Base-by-base conservation (phyloP, 37 sponge, comb jelly and placozoan genomes). In the Hexactinellida sp. region DNA sequence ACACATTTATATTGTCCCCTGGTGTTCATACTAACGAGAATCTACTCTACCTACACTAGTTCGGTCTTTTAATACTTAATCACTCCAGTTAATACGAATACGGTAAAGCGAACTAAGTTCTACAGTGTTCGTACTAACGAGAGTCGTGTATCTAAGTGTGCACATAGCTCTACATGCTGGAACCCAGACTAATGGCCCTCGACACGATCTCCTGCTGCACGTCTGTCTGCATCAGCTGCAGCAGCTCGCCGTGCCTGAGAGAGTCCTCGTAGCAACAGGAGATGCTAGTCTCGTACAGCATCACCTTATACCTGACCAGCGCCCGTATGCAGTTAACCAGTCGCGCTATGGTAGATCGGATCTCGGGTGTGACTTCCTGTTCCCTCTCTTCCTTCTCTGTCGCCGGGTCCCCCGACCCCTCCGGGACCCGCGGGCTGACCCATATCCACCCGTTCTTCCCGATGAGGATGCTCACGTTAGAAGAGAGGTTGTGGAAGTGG, bases 361-460 rank as follows among this genome's bases (percentile, higher is more conserved):
- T 90, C 71, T 92, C 94, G 55, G 76, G 37, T 1, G 92, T 87
- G 9, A 93, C 83, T 10, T 84, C 71, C 88, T 91, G 84, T 38
- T 84, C 87, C 51, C 83, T 86, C 10, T 86, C 84, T 21, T 83
- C 83, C 83, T 51, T 39, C 83, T 88, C 85, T 0, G 85, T 86
- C 24, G 83, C 25, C 38, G n/a, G 34, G 36, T 41, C 85, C 0
- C 0, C 84, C 1, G 39, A 54, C 3, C 91, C 93, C 24, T 93
- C 94, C 0, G 83, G 9, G 36, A 88, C 87, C 5, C 84, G 86
- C 28, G 96, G 91, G 32, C 94, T 90, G 83, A 98, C 90, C 99
- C 99, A 98, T 1, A 95, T 39, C 55, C 87, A 98, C 35, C 99
- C 99, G 89, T 98, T 98, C 89, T 95, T 95, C 1, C 84, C 84